Base-by-base conservation (phyloP, 2,888 invertebrate genomes). In the Agapostemon virescens region DNA sequence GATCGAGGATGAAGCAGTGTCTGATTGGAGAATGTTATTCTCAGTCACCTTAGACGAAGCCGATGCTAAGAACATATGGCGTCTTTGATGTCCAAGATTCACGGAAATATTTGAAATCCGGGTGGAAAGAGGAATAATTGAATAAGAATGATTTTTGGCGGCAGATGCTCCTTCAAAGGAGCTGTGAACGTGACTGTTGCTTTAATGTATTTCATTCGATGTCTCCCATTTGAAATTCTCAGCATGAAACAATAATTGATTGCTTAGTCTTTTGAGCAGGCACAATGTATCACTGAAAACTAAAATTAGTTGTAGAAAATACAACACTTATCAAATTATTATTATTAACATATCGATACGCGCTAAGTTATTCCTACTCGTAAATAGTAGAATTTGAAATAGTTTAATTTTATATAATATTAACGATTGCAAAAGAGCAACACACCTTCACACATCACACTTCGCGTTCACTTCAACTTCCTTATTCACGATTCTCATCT, bases 21-120 rank as follows among this genome's bases (percentile, higher is more conserved):
- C 68, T 75, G 77, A 77, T 77, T 68, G 55, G 33, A 74, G 49
- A 66, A 20, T 20, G 55, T 76, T n/a, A n/a, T 38, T 49, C 20
- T 38, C 52, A 20, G 64, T 64, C 33, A n/a, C 45, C 36, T 72
- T 75, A 20, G 26, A 30, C 63, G 9, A 5, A 30, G 63, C 38
- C 15, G 36, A 15, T 30, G 42, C 2, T 23, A 6, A 26, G 2
- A 15, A 40, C 55, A 42, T 73, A 6, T 42, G 58, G 7, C 61
- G 20, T 45, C 15, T 15, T 42, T 13, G 30, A 42, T 26, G 74
- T 66, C 36, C 55, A 26, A 74, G 76, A 74, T 74, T 77, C 74
- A 26, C 36, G 36, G 17, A 40, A 58, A 23, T 13, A 9, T 38
- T 45, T 42, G 5, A 9, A 36, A 33, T 63, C 36, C n/a, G 33